Conservation (phyloP, 2,113 vertebrate genomes). For the Procavia capensis region DNA sequence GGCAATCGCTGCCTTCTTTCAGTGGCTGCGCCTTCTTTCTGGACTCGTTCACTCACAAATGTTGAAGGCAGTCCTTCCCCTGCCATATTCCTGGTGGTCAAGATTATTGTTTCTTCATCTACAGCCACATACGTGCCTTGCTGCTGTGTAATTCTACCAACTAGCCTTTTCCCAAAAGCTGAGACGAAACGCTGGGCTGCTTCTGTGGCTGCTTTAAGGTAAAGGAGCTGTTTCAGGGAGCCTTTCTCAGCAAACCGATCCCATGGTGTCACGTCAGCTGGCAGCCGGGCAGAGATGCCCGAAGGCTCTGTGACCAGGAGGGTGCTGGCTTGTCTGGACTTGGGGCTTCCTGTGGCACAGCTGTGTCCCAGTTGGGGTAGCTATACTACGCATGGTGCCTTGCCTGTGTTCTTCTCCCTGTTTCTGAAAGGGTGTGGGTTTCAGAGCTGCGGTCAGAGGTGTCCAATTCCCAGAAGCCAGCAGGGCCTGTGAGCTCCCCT, state of each 20-base stretch:
- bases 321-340: background rate
- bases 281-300: background rate
- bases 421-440: background rate
- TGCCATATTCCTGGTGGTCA: background rate
- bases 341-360: no score
- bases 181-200: background rate
- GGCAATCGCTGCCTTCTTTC: background rate
- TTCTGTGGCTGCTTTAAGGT: background rate
- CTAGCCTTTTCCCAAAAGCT: background rate
- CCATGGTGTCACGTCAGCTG: fast-evolving
- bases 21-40: background rate
- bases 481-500: background rate
- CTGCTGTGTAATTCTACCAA: background rate
- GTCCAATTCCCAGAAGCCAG: background rate
- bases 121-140: background rate
- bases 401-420: background rate
- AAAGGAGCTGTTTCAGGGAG: background rate
- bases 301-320: background rate
- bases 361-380: no score
- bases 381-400: background rate
- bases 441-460: background rate
- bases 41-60: background rate
- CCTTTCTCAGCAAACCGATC: background rate
- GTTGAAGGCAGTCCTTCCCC: background rate
- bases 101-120: background rate